These are phyloP conservation scores for Athene noctua DNA, from an alignment of 2,113 vertebrate species.

Conservation along the genomic window DNA sequence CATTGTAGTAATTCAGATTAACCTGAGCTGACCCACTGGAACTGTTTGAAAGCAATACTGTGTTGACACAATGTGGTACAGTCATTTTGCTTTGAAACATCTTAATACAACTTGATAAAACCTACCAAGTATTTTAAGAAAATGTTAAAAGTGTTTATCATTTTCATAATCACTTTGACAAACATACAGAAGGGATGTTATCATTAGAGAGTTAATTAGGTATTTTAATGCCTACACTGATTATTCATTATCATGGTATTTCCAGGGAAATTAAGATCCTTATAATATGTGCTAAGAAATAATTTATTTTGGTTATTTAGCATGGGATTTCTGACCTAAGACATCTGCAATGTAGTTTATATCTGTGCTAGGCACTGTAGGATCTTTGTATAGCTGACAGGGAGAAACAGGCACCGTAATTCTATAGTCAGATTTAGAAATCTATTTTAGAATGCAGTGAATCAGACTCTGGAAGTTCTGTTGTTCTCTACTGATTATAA, in stretches of 20 bases:
- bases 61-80: not conserved
- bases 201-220: not conserved
- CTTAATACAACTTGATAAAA: not conserved
- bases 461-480: not conserved
- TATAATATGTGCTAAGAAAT: not conserved
- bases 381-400: not conserved
- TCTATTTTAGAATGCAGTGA: constrained; percentile 26
- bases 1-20: not conserved
- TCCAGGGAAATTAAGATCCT: not conserved
- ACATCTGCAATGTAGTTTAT: not conserved
- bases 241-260: not conserved
- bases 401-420: not conserved
- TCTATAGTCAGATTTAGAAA: constrained; percentile 9
- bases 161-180: not conserved
- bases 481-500: not conserved
- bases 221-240: not conserved
- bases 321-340: not conserved
- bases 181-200: not conserved
- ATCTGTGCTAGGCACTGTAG: not conserved
- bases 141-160: not conserved
- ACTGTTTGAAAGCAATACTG: not conserved
- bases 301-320: constrained; percentile 12
- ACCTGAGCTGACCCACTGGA: not conserved
- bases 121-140: not conserved
- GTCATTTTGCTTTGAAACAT: not conserved